Evolutionary conservation across 2,113 vertebrate genomes (phyloP).

Genomic region (Accipiter virgatus): DNA sequence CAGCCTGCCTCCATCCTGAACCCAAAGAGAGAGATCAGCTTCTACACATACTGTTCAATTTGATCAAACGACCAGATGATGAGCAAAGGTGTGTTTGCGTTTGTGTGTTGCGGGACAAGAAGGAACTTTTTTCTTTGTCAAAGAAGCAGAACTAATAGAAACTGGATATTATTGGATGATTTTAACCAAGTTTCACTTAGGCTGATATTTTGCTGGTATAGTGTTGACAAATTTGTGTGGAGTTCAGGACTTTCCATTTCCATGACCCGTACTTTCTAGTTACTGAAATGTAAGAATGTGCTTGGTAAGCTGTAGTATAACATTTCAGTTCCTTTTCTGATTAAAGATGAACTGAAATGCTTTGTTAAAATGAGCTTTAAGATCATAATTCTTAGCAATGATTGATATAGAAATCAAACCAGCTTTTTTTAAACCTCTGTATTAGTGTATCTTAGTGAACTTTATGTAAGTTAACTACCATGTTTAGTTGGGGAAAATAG

Average conservation of each 20-base stretch:
- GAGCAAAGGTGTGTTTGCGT: slow-evolving; percentile 86
- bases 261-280: background rate
- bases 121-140: background rate
- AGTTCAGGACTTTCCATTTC: background rate
- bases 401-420: background rate
- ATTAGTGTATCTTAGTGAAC: background rate
- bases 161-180: background rate
- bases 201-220: background rate
- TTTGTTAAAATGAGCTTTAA: background rate
- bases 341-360: background rate
- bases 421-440: background rate
- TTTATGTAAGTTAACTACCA: background rate
- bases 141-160: background rate
- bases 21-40: slow-evolving; percentile 98
- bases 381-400: background rate
- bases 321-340: background rate
- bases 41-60: slow-evolving; percentile 97
- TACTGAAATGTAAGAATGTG: background rate
- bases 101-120: background rate
- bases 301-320: background rate
- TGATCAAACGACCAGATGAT: slow-evolving; percentile 98
- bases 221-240: background rate
- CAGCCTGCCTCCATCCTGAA: slow-evolving; percentile 95
- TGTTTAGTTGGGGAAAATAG: background rate
- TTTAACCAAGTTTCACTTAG: background rate